These are phyloP conservation scores for Gobionotothen gibberifrons DNA, from an alignment of 2,797 vertebrate species.

Conservation along the genomic window DNA sequence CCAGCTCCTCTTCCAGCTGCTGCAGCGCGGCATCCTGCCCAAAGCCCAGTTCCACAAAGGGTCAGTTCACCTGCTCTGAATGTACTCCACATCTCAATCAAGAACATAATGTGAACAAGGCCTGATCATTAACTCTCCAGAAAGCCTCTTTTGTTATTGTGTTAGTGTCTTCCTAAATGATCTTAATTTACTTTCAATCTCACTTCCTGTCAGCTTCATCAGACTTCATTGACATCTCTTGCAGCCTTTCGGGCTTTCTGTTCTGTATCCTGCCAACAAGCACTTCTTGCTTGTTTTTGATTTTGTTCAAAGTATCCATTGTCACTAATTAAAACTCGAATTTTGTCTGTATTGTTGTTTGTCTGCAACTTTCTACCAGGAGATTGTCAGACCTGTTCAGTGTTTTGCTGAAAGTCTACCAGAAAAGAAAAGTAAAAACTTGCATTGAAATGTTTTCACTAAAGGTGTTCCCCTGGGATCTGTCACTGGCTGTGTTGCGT, in stretches of 20 bases:
- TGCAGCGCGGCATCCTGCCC: slow-evolving; percentile 89
- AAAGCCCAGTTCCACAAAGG: slow-evolving; percentile 92
- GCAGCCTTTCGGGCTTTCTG: not conserved
- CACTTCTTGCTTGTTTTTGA: not conserved
- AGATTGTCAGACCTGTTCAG: not conserved
- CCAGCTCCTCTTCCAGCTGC: slow-evolving; percentile 91
- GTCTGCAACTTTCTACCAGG: not conserved
- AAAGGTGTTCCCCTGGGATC: not conserved
- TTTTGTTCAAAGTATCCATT: not conserved
- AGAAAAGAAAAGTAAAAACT: not conserved
- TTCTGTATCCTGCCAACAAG: not conserved
- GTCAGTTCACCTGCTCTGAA: slow-evolving; percentile 75
- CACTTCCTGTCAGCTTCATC: too few species aligned
- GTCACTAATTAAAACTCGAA: not conserved
- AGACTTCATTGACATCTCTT: too few species aligned
- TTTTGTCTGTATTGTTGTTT: not conserved
- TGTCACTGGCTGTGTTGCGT: too few species aligned
- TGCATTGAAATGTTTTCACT: not conserved
- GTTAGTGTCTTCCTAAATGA: too few species aligned
- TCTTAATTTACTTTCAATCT: too few species aligned
- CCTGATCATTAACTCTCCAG: not conserved
- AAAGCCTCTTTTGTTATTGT: not conserved
- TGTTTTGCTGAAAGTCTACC: not conserved
- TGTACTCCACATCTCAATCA: not conserved
- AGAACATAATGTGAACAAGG: too few species aligned